Evolutionary conservation across 2,888 invertebrate genomes (phyloP), one percentile per base, ranked within the genome.

Genomic region (Sclerodermus sp.): DNA sequence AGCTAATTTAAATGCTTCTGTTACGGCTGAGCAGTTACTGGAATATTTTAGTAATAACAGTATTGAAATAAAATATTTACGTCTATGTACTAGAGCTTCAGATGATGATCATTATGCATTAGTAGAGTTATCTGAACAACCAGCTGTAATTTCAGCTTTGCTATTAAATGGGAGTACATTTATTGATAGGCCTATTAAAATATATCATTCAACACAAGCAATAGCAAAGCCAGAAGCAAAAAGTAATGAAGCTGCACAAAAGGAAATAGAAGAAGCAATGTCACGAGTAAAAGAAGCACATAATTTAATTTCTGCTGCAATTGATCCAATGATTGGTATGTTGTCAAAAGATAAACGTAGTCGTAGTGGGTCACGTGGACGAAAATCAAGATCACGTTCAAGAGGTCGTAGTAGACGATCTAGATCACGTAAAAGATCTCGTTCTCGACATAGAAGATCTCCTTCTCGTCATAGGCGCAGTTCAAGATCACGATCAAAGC

Each of bases 191-290:
- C 78, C 81, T 6, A 82, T 90, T 10, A 83, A 86, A 80, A 88
- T 98, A 8, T 88, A 88, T 64, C 98, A 98, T 80, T 91, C 97
- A 0, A 93, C 90, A 1, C 93, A 94, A 74, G 89, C 94, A 0
- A 95, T 96, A 56, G 85, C 88, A 1, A 93, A 93, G 71, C 96
- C 96, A 0, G 94, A 94, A 75, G 91, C 94, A 0, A 96, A 96
- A 77, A 95, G 93, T 62, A 95, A 95, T 73, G 95, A 96, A 75
- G 95, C 94, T 1, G 96, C 96, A 0, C 93, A 96, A 71, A 86
- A 91, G 39, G 96, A 96, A 80, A 95, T 97, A 48, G 96, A 96
- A 77, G 96, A 96, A 77, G 96, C 96, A 0, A 96, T 99, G 95
- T 91, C 93, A 40, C 84, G 96, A 56, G 95, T 96, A 0, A 95